A percentile compares a stretch with the other conserved stretches of the same genome.
These are phyloP conservation scores for Calyptomena viridis DNA, from an alignment of 2,113 vertebrate genomes.

Conservation along the genomic window DNA sequence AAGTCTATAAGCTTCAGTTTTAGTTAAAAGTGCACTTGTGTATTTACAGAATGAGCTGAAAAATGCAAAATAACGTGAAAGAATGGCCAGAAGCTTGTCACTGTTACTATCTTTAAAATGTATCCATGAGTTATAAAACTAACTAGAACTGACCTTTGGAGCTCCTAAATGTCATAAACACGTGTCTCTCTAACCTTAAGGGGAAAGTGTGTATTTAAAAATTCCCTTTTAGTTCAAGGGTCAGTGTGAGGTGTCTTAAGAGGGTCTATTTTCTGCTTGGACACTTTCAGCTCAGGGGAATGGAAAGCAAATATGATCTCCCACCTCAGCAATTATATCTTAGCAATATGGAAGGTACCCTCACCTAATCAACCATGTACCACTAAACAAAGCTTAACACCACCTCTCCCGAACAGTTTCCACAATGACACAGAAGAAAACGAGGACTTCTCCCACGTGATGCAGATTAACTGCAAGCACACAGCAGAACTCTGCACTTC, in stretches of 20 bases:
- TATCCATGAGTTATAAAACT: background rate
- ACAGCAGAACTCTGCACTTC: background rate
- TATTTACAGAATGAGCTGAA: background rate
- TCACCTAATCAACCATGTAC: background rate
- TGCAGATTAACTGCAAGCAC: background rate
- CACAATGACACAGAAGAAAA: background rate
- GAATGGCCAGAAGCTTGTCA: background rate
- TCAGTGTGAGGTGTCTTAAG: background rate
- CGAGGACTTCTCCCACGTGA: background rate
- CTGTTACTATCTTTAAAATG: background rate
- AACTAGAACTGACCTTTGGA: background rate
- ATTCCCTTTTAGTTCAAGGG: background rate
- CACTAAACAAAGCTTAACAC: background rate
- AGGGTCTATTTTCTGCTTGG: background rate
- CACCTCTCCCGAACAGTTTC: background rate
- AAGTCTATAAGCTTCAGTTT: background rate
- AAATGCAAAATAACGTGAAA: background rate
- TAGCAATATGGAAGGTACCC: background rate
- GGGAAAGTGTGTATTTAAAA: background rate
- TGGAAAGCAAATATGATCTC: background rate
- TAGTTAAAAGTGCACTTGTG: background rate
- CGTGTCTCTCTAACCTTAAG: background rate
- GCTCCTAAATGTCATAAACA: background rate
- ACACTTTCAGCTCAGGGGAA: background rate
- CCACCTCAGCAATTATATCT: background rate